These are phyloP conservation scores for Formica exsecta DNA, from an alignment of 1,140 invertebrate genomes.

Conservation along the genomic window DNA sequence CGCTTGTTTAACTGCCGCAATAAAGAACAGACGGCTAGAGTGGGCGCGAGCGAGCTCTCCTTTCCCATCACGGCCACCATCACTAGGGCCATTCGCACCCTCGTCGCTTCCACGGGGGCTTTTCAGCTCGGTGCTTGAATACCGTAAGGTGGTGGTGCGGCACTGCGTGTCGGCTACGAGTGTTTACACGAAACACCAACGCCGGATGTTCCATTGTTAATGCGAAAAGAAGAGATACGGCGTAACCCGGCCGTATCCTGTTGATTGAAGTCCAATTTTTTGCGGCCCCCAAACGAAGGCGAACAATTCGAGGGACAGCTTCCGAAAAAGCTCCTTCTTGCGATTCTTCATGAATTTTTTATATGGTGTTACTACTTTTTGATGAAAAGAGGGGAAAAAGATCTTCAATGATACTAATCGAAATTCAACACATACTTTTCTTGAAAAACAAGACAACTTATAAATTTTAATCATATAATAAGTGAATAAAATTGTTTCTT, in stretches of 20 bases:
- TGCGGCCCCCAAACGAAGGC: not conserved
- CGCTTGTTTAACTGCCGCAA: constrained; percentile 78
- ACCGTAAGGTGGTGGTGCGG: constrained; percentile 24
- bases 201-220: constrained; percentile 66
- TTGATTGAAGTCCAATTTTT: constrained; percentile 62
- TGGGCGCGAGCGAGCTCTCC: constrained; percentile 12
- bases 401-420: not conserved
- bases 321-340: not conserved
- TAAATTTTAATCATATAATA: not conserved
- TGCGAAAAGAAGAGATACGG: constrained; percentile 16
- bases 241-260: constrained; percentile 16
- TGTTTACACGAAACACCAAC: constrained; percentile 66
- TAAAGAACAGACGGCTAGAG: constrained; percentile 72
- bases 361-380: not conserved
- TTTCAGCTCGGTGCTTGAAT: constrained; percentile 48
- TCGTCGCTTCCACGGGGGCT: constrained; percentile 42
- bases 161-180: not conserved
- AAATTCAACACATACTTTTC: not conserved
- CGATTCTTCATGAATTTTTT: constrained; percentile 33
- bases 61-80: not conserved
- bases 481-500: not conserved
- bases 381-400: not conserved
- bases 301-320: constrained; percentile 28
- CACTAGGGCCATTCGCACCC: constrained; percentile 44
- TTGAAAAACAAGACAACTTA: not conserved